Evolutionary conservation across 2,113 vertebrate species (phyloP).

Genomic region (Plotosus lineatus): DNA sequence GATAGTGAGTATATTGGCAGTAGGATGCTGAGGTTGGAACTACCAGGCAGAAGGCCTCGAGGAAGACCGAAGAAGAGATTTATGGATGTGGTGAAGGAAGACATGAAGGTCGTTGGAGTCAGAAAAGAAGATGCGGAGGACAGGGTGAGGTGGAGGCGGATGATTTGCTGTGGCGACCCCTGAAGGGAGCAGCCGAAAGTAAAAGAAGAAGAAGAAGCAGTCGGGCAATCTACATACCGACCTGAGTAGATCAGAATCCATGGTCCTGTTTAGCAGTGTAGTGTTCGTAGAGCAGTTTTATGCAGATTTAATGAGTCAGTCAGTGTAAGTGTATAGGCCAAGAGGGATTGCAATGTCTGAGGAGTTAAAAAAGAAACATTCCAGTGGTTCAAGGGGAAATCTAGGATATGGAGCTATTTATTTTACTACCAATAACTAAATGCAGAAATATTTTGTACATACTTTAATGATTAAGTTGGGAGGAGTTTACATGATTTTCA

Average conservation of each 20-base stretch:
- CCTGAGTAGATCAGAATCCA: background rate
- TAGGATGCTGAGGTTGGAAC: too few relatives aligned
- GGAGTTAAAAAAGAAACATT: constrained; percentile 33
- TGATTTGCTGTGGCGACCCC: too few relatives aligned
- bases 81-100: too few relatives aligned
- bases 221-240: background rate
- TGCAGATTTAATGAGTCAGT: background rate
- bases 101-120: too few relatives aligned
- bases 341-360: constrained; percentile 9
- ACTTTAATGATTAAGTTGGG: constrained; percentile 9
- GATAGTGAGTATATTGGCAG: too few relatives aligned
- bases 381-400: background rate
- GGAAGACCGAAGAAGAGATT: too few relatives aligned
- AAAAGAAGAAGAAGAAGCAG: too few relatives aligned
- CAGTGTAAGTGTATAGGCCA: background rate
- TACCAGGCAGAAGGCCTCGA: too few relatives aligned
- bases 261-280: background rate
- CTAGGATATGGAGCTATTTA: constrained; percentile 29
- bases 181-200: too few relatives aligned
- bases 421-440: constrained; percentile 41
- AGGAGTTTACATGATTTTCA: constrained; percentile 34
- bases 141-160: too few relatives aligned
- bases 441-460: constrained; percentile 36
- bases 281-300: constrained; percentile 16
- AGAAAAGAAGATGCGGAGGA: too few relatives aligned